Percentiles rank a stretch among this genome's conserved stretches.
These are phyloP conservation scores for Scolopax mira DNA, from an alignment of 2,113 vertebrate genomes.

Conservation along the genomic window DNA sequence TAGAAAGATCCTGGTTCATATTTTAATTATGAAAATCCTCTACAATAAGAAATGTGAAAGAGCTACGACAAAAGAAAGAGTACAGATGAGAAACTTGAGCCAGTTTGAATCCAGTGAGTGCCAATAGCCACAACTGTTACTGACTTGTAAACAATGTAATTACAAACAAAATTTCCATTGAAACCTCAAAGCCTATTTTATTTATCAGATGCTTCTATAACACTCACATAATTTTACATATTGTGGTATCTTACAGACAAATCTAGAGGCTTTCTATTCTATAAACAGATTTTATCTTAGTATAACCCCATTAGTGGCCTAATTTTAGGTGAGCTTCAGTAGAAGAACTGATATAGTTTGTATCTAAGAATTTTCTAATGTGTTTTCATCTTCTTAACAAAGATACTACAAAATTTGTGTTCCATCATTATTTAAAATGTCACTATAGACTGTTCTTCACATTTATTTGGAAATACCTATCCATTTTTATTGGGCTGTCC, in stretches of 20 bases:
- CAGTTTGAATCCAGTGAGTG: neutral
- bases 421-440: neutral
- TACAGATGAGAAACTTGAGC: neutral
- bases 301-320: neutral
- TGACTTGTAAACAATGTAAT: neutral
- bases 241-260: neutral
- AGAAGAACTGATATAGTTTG: neutral
- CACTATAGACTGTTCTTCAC: neutral
- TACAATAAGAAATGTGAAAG: neutral
- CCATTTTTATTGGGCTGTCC: neutral
- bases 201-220: neutral
- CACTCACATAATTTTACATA: neutral
- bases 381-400: neutral
- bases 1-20: neutral
- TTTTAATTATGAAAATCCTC: neutral
- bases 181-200: neutral
- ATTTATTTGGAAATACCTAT: neutral
- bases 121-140: neutral
- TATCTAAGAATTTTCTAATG: neutral
- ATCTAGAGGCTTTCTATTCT: neutral
- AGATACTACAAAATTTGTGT: neutral
- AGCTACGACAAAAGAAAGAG: neutral
- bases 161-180: neutral
- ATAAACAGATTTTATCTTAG: neutral
- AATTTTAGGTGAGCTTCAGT: neutral